Conservation (phyloP, 2,797 vertebrate species). For the Choloepus didactylus region DNA sequence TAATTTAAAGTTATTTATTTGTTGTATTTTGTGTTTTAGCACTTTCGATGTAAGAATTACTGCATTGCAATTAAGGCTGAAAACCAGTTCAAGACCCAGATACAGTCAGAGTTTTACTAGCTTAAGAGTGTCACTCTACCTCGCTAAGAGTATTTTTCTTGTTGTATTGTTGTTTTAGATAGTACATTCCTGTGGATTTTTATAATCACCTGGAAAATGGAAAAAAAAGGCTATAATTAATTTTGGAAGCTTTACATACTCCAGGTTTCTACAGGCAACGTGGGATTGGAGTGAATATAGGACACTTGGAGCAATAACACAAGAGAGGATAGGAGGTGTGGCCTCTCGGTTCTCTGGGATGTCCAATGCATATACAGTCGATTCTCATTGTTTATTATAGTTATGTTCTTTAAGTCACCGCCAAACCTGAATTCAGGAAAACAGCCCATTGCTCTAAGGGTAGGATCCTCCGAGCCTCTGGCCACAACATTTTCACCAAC, state of each 20-base stretch:
- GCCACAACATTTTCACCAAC: no score
- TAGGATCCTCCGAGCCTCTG: no score
- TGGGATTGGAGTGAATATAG: neutral
- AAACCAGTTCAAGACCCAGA: neutral
- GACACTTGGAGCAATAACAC: neutral
- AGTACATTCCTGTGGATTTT: neutral
- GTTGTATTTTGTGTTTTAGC: neutral
- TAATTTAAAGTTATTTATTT: conserved; percentile 6
- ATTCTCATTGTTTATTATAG: no score
- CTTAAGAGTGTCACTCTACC: neutral
- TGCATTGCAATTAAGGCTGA: neutral
- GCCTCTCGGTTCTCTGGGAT: neutral
- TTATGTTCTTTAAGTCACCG: no score
- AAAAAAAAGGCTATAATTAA: neutral
- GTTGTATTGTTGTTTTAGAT: neutral
- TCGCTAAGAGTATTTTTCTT: neutral
- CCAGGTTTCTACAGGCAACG: neutral
- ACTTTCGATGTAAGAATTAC: conserved; percentile 26
- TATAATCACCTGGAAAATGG: conserved; percentile 11
- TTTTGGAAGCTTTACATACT: neutral
- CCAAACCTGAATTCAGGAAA: no score
- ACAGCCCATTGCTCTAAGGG: no score
- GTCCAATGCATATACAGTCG: no score
- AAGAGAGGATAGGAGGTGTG: neutral
- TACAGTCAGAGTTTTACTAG: neutral